Percentiles rank a stretch among this genome's conserved stretches.
Conservation (phyloP, 2,113 vertebrate genomes). For the Rhinichthys klamathensis region DNA sequence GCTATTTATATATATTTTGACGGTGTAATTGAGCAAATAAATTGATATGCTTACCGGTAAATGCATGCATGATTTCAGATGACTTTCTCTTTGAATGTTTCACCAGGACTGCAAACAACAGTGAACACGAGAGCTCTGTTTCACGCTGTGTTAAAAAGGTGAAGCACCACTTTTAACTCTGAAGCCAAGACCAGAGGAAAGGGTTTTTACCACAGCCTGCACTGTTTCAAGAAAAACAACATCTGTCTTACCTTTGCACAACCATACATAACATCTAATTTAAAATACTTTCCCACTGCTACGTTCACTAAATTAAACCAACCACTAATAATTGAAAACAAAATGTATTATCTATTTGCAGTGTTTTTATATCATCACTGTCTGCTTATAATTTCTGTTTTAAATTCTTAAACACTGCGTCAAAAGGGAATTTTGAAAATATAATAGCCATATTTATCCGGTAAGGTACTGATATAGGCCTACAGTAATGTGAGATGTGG, state of each 20-base stretch:
- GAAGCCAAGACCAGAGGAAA: slow-evolving; percentile 51
- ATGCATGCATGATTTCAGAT: slow-evolving; percentile 45
- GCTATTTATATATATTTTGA: not conserved
- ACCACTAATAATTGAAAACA: not conserved
- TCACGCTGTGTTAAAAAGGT: slow-evolving; percentile 15
- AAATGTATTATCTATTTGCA: not conserved
- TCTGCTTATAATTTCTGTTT: not conserved
- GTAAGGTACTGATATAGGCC: not conserved
- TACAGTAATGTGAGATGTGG: no score
- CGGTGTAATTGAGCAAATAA: not conserved
- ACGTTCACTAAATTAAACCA: not conserved
- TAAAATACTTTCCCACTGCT: not conserved
- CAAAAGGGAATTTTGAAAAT: not conserved
- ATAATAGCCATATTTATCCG: not conserved
- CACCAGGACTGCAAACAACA: not conserved
- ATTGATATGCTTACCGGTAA: slow-evolving; percentile 41
- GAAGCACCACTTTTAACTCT: slow-evolving; percentile 46
- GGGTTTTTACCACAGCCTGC: slow-evolving; percentile 47
- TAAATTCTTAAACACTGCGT: not conserved
- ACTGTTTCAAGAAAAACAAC: slow-evolving; percentile 56
- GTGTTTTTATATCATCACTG: not conserved
- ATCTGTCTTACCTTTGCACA: not conserved
- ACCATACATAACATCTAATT: not conserved
- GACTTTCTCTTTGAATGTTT: not conserved
- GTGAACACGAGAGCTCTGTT: slow-evolving; percentile 6